Percentiles rank a stretch among this genome's conserved stretches.
Conservation (phyloP, 1,140 invertebrate genomes). For the Drosophila tropicalis region DNA sequence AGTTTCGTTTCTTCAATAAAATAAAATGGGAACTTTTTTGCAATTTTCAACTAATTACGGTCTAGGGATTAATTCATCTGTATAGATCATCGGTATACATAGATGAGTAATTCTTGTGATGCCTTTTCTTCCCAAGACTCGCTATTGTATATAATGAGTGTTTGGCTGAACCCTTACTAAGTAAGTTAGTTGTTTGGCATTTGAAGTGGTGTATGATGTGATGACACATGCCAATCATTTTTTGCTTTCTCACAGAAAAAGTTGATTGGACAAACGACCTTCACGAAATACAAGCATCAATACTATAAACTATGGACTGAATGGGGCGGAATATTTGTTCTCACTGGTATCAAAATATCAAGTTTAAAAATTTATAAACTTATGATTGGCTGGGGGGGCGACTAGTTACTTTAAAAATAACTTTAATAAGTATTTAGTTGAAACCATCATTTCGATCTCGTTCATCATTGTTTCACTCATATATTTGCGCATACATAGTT, state of each 20-base stretch:
- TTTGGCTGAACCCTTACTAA: background rate
- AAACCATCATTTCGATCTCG: background rate
- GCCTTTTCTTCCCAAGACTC: background rate
- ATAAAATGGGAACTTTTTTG: too few relatives aligned
- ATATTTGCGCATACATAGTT: background rate
- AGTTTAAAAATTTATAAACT: background rate
- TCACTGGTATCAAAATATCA: background rate
- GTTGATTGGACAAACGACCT: background rate
- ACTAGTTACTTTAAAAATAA: too few relatives aligned
- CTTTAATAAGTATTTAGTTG: too few relatives aligned
- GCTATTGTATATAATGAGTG: background rate
- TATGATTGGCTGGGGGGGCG: too few relatives aligned
- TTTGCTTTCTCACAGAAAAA: background rate
- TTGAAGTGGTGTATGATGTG: background rate
- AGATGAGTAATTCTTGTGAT: background rate
- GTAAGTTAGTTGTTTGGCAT: background rate
- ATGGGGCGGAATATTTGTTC: background rate
- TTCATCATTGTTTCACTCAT: background rate
- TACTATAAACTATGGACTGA: background rate
- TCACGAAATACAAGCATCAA: background rate
- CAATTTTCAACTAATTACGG: too few relatives aligned
- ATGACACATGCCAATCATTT: constrained; percentile 4
- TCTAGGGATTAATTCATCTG: too few relatives aligned
- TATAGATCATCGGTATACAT: too few relatives aligned
- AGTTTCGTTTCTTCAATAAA: too few relatives aligned